phyloP scores from a whole-genome alignment of 2,113 vertebrate species.

The Larimichthys crocea region DNA sequence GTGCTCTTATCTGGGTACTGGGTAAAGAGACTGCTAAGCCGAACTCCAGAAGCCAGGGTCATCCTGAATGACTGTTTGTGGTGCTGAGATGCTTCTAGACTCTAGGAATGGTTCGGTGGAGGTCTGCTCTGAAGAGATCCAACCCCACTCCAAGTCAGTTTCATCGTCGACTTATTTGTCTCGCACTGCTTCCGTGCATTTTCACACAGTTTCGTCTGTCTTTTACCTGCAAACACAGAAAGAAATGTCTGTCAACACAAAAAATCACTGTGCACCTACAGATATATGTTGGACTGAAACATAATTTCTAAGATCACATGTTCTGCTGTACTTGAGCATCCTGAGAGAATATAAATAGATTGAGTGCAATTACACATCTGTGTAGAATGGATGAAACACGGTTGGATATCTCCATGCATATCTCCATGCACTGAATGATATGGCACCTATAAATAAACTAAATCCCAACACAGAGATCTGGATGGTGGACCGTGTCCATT shows the following conservation, averaged over 20 bases:
- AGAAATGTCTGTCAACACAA: not conserved
- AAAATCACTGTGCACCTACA: not conserved
- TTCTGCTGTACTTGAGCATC: not conserved
- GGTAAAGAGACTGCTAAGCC: constrained; percentile 5
- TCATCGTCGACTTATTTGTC: constrained; percentile 86
- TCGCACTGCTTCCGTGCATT: constrained; percentile 80
- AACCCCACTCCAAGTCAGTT: constrained; percentile 1
- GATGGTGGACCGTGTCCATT: constrained; percentile 7
- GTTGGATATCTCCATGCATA: constrained; percentile 43
- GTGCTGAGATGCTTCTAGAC: constrained; percentile 31
- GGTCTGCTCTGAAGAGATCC: constrained; percentile 18
- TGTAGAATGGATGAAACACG: not conserved
- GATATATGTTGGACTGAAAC: not conserved
- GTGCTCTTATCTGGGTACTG: not conserved
- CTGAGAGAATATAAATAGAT: not conserved
- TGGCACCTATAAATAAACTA: constrained; percentile 48
- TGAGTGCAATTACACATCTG: constrained; percentile 3
- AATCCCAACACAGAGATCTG: constrained; percentile 36
- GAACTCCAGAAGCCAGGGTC: constrained; percentile 9
- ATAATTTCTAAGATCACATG: not conserved
- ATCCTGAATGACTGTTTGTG: not conserved
- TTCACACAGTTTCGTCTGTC: constrained; percentile 87
- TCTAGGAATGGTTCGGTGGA: not conserved
- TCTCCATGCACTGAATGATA: constrained; percentile 28
- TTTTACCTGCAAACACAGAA: constrained; percentile 73